A percentile compares a stretch with the other conserved stretches of the same genome.
These are phyloP conservation scores for Heliconius cydno DNA, from an alignment of 2,888 invertebrate genomes.

Conservation along the genomic window DNA sequence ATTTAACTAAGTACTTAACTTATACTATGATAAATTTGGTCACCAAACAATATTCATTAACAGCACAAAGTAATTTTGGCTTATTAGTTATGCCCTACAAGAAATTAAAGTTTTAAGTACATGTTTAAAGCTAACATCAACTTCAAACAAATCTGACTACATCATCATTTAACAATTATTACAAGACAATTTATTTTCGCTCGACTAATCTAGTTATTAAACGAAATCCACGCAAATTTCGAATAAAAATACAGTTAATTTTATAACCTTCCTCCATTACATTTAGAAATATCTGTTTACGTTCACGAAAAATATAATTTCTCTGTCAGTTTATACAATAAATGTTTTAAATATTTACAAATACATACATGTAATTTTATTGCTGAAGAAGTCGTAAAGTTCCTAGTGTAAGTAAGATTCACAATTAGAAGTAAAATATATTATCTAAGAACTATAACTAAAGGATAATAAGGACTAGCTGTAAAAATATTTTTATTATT, in stretches of 20 bases:
- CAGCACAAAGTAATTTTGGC: conserved; percentile 69
- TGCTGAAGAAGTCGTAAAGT: conserved; percentile 78
- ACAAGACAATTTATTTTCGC: conserved; percentile 46
- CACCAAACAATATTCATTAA: conserved; percentile 62
- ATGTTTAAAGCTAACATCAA: conserved; percentile 69
- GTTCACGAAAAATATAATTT: conserved; percentile 80
- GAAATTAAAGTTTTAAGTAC: conserved; percentile 69
- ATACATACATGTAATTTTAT: conserved; percentile 78
- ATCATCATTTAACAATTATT: conserved; percentile 52
- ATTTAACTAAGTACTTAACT: conserved; percentile 70
- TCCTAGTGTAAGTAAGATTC: conserved; percentile 67
- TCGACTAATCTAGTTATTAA: conserved; percentile 46
- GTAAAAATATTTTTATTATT: conserved; percentile 76
- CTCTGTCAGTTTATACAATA: conserved; percentile 77
- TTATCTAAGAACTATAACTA: conserved; percentile 72
- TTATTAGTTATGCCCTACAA: conserved; percentile 60
- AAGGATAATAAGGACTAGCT: conserved; percentile 78
- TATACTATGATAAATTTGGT: conserved; percentile 75
- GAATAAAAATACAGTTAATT: conserved; percentile 50
- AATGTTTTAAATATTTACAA: conserved; percentile 77
- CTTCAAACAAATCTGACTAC: conserved; percentile 67
- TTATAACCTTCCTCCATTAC: conserved; percentile 56
- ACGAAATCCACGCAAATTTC: conserved; percentile 46
- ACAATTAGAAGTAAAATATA: conserved; percentile 69
- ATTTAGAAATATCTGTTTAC: conserved; percentile 68